These are phyloP conservation scores for Ennomos fuscantarius DNA, from an alignment of 2,888 invertebrate species.

Conservation along the genomic window DNA sequence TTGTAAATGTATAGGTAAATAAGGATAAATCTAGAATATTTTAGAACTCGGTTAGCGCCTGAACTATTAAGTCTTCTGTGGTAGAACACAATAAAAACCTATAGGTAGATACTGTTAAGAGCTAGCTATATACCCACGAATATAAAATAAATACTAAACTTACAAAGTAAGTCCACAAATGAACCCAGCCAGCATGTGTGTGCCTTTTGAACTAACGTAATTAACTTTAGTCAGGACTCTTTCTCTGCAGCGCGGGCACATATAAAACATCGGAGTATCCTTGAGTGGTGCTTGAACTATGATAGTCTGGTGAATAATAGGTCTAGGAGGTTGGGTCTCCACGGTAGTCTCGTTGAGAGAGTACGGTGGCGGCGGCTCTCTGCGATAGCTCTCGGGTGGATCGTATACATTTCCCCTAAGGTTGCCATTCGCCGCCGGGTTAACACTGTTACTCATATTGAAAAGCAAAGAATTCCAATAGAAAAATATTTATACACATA, in stretches of 20 bases:
- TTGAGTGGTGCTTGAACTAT: conserved; percentile 62
- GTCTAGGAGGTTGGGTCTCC: conserved; percentile 52
- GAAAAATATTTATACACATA: conserved; percentile 36
- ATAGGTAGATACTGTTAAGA: too few species aligned
- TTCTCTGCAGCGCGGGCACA: conserved; percentile 66
- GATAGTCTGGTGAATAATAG: conserved; percentile 58
- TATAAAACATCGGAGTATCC: conserved; percentile 57
- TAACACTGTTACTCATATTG: conserved; percentile 52
- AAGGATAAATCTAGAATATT: too few species aligned
- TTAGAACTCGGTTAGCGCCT: too few species aligned
- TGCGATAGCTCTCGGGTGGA: conserved; percentile 42
- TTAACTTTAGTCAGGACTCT: conserved; percentile 66
- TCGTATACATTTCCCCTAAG: conserved; percentile 43
- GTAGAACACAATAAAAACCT: too few species aligned
- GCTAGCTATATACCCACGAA: too few species aligned
- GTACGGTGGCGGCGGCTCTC: conserved; percentile 72
- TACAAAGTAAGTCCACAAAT: conserved; percentile 74
- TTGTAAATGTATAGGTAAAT: too few species aligned
- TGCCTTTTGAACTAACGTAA: conserved; percentile 68
- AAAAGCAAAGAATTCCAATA: conserved; percentile 32
- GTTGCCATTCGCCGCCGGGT: conserved; percentile 42
- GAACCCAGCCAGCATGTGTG: conserved; percentile 76
- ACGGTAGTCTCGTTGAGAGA: conserved; percentile 36
- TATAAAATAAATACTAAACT: conserved; percentile 47
- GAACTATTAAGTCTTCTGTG: too few species aligned